Conservation (phyloP, 2,888 invertebrate species). For the Ectemnius lituratus region DNA sequence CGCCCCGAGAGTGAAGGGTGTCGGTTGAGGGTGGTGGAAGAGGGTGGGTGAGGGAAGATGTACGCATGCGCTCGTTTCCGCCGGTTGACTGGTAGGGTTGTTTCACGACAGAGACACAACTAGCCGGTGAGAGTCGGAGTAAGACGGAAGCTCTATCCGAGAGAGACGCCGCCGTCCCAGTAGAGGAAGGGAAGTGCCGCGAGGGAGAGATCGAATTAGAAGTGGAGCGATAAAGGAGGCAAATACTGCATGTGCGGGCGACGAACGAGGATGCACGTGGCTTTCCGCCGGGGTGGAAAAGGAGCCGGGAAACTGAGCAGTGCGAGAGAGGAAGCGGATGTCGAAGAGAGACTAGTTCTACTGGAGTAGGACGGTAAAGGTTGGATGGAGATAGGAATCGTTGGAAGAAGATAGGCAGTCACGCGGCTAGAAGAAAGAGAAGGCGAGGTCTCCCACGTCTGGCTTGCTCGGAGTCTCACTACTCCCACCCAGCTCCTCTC, state of each 20-base stretch:
- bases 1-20: constrained; percentile 11
- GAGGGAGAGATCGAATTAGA: not conserved
- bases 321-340: constrained; percentile 1
- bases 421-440: constrained; percentile 21
- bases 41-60: constrained; percentile 56
- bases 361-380: constrained; percentile 3
- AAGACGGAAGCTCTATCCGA: constrained; percentile 33
- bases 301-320: constrained; percentile 15
- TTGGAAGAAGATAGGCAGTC: constrained; percentile 11
- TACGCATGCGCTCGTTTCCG: constrained; percentile 51
- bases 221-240: not conserved
- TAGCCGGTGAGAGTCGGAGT: constrained; percentile 21
- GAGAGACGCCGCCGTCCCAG: not conserved
- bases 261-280: not conserved
- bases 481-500: constrained; percentile 45
- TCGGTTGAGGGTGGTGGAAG: constrained; percentile 38
- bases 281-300: constrained; percentile 18
- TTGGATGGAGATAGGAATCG: constrained; percentile 19
- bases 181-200: not conserved
- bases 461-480: constrained; percentile 58
- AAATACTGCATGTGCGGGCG: not conserved
- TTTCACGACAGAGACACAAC: constrained; percentile 38
- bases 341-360: constrained; percentile 9
- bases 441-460: constrained; percentile 62
- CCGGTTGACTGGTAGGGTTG: constrained; percentile 49